Conservation (phyloP, 2,888 invertebrate genomes). For the Tinea trinotella region DNA sequence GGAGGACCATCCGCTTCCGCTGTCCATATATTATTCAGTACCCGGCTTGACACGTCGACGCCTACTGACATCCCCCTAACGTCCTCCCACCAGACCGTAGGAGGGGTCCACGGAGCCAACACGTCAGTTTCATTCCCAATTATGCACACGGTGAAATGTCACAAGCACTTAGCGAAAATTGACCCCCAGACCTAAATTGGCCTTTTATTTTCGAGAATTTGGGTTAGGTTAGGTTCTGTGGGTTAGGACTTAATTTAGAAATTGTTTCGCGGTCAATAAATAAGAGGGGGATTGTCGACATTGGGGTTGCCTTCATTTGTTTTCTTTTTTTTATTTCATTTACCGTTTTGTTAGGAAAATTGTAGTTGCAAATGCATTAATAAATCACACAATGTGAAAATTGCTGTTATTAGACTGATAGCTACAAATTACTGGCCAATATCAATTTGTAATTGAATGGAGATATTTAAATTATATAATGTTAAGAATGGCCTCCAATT, state of each 20-base stretch:
- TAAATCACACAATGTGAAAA: not conserved
- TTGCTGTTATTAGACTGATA: not conserved
- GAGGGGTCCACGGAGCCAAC: constrained; percentile 28
- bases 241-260: constrained; percentile 35
- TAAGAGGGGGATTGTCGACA: not conserved
- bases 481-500: not conserved
- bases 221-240: constrained; percentile 28
- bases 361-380: not conserved
- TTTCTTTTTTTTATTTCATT: not conserved
- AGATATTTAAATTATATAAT: not conserved
- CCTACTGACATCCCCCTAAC: constrained; percentile 35
- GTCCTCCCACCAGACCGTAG: constrained; percentile 24
- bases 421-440: not conserved
- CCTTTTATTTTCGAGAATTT: constrained; percentile 56
- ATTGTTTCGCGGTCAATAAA: constrained; percentile 15
- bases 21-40: constrained; percentile 62
- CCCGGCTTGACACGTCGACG: constrained; percentile 67
- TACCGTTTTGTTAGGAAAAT: not conserved
- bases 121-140: constrained; percentile 63
- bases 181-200: constrained; percentile 68
- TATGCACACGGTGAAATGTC: constrained; percentile 66
- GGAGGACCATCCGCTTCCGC: constrained; percentile 59
- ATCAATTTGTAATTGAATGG: not conserved
- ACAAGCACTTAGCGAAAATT: constrained; percentile 51
- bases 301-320: not conserved